Evolutionary conservation across 2,113 vertebrate genomes (phyloP).

Genomic region (Lates calcarifer): DNA sequence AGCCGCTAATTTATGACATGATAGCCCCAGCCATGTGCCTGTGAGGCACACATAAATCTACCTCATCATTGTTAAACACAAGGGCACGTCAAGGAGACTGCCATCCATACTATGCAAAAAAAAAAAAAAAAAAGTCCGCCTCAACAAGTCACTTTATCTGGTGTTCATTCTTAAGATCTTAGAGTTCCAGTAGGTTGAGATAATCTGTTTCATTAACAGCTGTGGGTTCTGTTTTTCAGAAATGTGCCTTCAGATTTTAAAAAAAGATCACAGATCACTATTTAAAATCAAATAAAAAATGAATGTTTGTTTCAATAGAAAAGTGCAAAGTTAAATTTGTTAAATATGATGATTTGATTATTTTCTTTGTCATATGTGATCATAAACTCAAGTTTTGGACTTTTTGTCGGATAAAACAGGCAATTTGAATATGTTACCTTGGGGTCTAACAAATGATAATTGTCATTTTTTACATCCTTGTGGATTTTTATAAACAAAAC

Average conservation of each 20-base stretch:
- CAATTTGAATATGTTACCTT: neutral
- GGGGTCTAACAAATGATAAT: neutral
- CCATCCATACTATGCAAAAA: conserved; percentile 39
- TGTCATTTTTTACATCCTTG: neutral
- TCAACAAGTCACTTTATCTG: conserved; percentile 26
- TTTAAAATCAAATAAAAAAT: too few relatives aligned
- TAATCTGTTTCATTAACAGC: neutral
- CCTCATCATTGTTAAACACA: conserved; percentile 73
- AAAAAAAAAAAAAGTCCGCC: conserved; percentile 1
- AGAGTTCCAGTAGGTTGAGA: neutral
- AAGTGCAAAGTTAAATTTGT: neutral
- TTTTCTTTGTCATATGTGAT: neutral
- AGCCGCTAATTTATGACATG: conserved; percentile 78
- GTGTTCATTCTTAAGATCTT: neutral
- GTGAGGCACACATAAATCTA: conserved; percentile 77
- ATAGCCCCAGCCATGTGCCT: conserved; percentile 59
- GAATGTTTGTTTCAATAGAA: too few relatives aligned
- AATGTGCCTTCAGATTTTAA: neutral
- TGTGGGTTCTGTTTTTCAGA: neutral
- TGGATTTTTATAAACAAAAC: neutral
- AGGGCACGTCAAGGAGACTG: conserved; percentile 72
- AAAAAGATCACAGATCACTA: neutral
- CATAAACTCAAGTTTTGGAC: neutral
- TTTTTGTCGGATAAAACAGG: neutral
- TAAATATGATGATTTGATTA: neutral